A percentile compares a stretch with the other conserved stretches of the same genome.
Conservation (phyloP, 2,888 invertebrate genomes). For the Encarsia formosa region DNA sequence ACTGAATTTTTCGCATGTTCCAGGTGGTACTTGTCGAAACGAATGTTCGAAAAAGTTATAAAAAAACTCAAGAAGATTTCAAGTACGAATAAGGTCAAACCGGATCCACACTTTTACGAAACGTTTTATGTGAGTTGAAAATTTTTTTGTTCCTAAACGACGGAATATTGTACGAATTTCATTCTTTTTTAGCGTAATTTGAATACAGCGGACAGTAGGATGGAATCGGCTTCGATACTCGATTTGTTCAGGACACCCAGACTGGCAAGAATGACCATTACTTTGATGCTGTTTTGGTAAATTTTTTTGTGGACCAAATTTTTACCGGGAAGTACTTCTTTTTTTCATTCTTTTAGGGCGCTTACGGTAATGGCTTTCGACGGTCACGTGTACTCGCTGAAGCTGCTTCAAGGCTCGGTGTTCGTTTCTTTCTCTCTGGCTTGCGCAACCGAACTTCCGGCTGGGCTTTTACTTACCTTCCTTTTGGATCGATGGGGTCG, state of each 20-base stretch:
- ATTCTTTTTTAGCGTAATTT: slow-evolving; percentile 45
- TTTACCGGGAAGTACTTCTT: not conserved
- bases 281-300: slow-evolving; percentile 42
- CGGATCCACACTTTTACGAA: slow-evolving; percentile 50
- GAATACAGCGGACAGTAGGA: slow-evolving; percentile 38
- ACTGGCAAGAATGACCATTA: slow-evolving; percentile 51
- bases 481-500: slow-evolving; percentile 78
- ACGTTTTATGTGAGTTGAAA: slow-evolving; percentile 48
- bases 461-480: slow-evolving; percentile 72
- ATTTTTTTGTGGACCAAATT: slow-evolving; percentile 7
- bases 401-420: slow-evolving; percentile 73
- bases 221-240: slow-evolving; percentile 46
- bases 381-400: slow-evolving; percentile 82
- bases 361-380: slow-evolving; percentile 79
- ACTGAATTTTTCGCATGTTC: slow-evolving; percentile 25
- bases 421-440: slow-evolving; percentile 82
- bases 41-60: slow-evolving; percentile 51
- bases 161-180: slow-evolving; percentile 16
- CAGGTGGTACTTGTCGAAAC: slow-evolving; percentile 55
- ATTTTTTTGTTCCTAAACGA: not conserved
- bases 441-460: slow-evolving; percentile 77
- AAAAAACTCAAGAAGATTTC: slow-evolving; percentile 54
- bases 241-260: slow-evolving; percentile 53
- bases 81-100: slow-evolving; percentile 50
- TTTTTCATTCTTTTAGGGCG: slow-evolving; percentile 58